Percentiles rank a stretch among this genome's conserved stretches.
These are phyloP conservation scores for Rhagoletis pomonella DNA, from an alignment of 1,140 invertebrate species.

Conservation along the genomic window DNA sequence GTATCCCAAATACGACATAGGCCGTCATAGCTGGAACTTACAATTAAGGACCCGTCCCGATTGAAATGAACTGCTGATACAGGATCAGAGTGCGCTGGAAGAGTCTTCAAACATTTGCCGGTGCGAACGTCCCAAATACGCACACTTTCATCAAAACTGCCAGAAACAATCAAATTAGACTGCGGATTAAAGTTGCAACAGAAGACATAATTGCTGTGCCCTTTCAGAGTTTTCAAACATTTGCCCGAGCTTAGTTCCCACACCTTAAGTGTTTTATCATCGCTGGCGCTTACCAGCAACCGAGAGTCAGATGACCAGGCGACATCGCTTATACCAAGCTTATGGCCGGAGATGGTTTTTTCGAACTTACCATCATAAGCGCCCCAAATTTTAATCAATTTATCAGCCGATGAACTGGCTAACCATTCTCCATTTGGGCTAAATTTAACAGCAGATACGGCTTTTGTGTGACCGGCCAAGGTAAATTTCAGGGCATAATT, in stretches of 20 bases:
- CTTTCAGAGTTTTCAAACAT: conserved; percentile 98
- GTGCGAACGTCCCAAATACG: conserved; percentile 99
- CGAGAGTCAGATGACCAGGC: conserved; percentile 98
- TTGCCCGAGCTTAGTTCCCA: conserved; percentile 98
- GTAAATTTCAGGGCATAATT: conserved; percentile 98
- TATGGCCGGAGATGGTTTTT: conserved; percentile 98
- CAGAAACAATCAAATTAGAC: conserved; percentile 99
- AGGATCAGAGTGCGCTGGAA: conserved; percentile 99
- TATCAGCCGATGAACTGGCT: conserved; percentile 97
- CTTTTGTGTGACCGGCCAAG: conserved; percentile 98
- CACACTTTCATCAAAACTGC: conserved; percentile 99
- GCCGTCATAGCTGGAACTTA: conserved; percentile 99
- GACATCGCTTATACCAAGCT: conserved; percentile 98
- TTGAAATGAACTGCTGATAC: conserved; percentile 99
- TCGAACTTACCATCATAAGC: conserved; percentile 99
- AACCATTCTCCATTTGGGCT: conserved; percentile 99
- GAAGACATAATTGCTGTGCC: conserved; percentile 99
- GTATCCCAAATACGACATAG: conserved; percentile 99
- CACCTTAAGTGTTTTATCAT: conserved; percentile 99
- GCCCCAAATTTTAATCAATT: conserved; percentile 99
- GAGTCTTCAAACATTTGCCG: conserved; percentile 98
- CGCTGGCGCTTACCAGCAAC: conserved; percentile 96
- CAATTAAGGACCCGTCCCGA: conserved; percentile 97
- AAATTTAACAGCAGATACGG: conserved; percentile 99
- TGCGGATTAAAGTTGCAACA: conserved; percentile 99